Base-by-base conservation (phyloP, 1,140 invertebrate species). In the Tetramorium simillimum region DNA sequence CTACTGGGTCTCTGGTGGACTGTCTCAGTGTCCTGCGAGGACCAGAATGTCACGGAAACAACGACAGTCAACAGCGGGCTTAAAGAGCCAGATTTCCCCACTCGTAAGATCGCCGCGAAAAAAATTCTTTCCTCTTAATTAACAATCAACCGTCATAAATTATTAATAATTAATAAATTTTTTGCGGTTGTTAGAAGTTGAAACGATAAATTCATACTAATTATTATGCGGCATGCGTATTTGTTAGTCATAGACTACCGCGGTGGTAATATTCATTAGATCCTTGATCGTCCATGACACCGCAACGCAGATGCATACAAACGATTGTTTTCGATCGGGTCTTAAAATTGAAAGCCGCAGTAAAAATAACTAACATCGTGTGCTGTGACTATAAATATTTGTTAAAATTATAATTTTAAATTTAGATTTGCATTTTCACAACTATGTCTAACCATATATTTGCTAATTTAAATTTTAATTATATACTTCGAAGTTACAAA, bases 71-170 rank as follows among this genome's bases (percentile, higher is more conserved):
- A 89, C 46, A 93, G 94, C 2, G 92, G 60, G 43, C 49, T 56
- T 18, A 92, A 91, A 18, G 94, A 95, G 56, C 94, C 94, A 9
- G 91, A 95, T 78, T 95, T 95, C 60, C 85, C 90, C 1, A 95
- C 87, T 46, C 95, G 94, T 95, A 94, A 95, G 94, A 62, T 76
- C 85, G 33, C 87, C 80, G 77, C 49, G 9, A n/a, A 58, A 43
- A 33, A 58, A 12, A 46, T 46, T 60, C 12, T 14, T 60, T 62
- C 3, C n/a, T 1, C 3, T 7, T 14, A 43, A 46, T 69, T 49
- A 24, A 21, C 16, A 65, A 40, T 65, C 40, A 69, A 69, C 49
- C 43, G 3, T 49, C 0, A 33, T 0, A 7, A 24, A 46, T 69
- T 7, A 49, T 69, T 40, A 16, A 53, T 43, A 46, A 14, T 3